A percentile compares a stretch with the other conserved stretches of the same genome.
These are phyloP conservation scores for Amphiprion ocellaris DNA, from an alignment of 2,113 vertebrate genomes.

Conservation along the genomic window DNA sequence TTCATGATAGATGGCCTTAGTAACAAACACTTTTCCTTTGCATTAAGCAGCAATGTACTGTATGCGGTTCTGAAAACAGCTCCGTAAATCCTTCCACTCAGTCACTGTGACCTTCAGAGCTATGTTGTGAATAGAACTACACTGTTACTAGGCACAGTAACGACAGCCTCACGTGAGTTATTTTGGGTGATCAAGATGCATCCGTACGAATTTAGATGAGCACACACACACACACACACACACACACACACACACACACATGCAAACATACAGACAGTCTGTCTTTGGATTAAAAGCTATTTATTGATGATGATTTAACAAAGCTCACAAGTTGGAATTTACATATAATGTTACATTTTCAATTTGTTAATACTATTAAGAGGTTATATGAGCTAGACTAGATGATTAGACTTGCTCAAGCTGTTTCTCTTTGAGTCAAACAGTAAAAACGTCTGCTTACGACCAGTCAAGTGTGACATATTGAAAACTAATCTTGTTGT, in stretches of 20 bases:
- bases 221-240: conserved; percentile 9
- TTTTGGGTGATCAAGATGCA: conserved; percentile 56
- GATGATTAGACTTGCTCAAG: background rate
- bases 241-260: background rate
- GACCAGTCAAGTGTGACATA: background rate
- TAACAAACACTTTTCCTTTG: conserved; percentile 29
- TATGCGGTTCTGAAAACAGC: conserved; percentile 75
- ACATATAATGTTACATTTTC: background rate
- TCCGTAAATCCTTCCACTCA: conserved; percentile 72
- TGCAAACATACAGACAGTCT: background rate
- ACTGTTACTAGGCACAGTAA: conserved; percentile 72
- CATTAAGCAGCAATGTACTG: conserved; percentile 68
- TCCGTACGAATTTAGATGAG: conserved; percentile 32
- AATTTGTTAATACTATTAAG: background rate
- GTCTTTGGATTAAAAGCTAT: background rate
- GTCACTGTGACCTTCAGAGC: conserved; percentile 75
- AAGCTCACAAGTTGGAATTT: background rate
- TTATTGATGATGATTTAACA: background rate
- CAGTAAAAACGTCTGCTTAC: background rate
- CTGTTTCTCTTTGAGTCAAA: conserved; percentile 9
- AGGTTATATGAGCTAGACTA: background rate
- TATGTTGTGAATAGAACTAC: conserved; percentile 65
- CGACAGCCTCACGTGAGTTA: conserved; percentile 75
- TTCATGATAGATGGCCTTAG: conserved; percentile 23
- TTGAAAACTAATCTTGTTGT: conserved; percentile 12